phyloP scores from a whole-genome alignment of 2,113 vertebrate genomes.

The Gopherus flavomarginatus region DNA sequence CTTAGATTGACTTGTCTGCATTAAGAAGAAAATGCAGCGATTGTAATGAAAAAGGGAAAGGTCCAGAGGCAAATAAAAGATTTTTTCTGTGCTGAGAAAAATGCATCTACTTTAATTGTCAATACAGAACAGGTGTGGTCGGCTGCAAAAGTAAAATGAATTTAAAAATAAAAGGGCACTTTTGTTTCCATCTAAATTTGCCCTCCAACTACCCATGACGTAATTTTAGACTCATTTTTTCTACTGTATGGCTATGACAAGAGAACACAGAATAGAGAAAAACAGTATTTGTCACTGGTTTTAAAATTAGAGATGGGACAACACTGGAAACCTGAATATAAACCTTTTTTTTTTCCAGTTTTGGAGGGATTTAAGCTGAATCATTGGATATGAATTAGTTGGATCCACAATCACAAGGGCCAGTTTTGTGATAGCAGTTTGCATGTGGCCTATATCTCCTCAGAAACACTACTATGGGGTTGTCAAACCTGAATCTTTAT shows the following conservation, averaged over 20 bases:
- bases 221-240: slow-evolving; percentile 34
- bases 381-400: background rate
- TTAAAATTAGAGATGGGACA: background rate
- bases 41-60: slow-evolving; percentile 69
- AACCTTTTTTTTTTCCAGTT: background rate
- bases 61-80: slow-evolving; percentile 61
- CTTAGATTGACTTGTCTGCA: slow-evolving; percentile 56
- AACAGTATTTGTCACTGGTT: background rate
- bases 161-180: slow-evolving; percentile 53
- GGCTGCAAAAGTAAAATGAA: slow-evolving; percentile 54
- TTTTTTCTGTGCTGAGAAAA: slow-evolving; percentile 53
- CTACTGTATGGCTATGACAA: background rate
- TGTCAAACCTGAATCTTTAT: background rate
- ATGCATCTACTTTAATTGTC: slow-evolving; percentile 64
- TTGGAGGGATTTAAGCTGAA: background rate
- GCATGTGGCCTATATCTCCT: background rate
- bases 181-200: slow-evolving; percentile 26
- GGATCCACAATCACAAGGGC: background rate
- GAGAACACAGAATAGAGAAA: background rate
- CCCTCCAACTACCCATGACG: background rate
- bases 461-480: background rate
- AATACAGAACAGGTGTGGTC: slow-evolving; percentile 27
- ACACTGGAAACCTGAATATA: background rate
- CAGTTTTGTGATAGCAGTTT: background rate
- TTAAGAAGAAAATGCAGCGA: slow-evolving; percentile 63